These are phyloP conservation scores for Drosophila guanche DNA, from an alignment of 1,140 invertebrate genomes.

Conservation along the genomic window DNA sequence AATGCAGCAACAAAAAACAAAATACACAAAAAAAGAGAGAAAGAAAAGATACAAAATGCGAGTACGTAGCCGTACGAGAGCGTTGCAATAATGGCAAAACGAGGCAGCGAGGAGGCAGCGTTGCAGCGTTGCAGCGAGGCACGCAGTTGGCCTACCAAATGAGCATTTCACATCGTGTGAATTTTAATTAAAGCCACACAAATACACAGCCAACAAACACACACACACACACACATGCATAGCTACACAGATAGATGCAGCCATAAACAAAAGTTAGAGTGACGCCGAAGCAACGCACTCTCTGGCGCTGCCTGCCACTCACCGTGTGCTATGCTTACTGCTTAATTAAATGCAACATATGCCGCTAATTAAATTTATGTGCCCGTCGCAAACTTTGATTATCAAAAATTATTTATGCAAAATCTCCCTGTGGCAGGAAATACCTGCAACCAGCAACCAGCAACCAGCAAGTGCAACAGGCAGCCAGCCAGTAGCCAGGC, in stretches of 20 bases:
- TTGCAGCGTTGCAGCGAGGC: conserved; percentile 38
- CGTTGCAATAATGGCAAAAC: conserved; percentile 61
- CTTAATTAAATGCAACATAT: conserved; percentile 81
- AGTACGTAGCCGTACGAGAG: conserved; percentile 5
- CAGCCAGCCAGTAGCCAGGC: conserved; percentile 1
- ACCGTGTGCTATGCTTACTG: conserved; percentile 60
- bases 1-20: conserved; percentile 66
- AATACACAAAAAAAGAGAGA: conserved; percentile 22
- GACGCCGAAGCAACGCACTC: neutral
- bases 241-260: conserved; percentile 47
- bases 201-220: neutral
- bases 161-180: conserved; percentile 78
- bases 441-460: conserved; percentile 56
- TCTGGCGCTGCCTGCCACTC: conserved; percentile 1
- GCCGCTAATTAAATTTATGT: conserved; percentile 81
- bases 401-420: conserved; percentile 82
- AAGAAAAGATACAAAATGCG: conserved; percentile 40
- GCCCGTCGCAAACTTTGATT: conserved; percentile 76
- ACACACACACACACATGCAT: neutral
- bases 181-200: conserved; percentile 72
- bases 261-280: conserved; percentile 30
- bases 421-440: conserved; percentile 74
- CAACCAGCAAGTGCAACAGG: conserved; percentile 9
- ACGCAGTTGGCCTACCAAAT: conserved; percentile 77
- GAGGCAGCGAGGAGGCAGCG: neutral